phyloP scores from a whole-genome alignment of 2,797 vertebrate genomes.

The Chromobotia macracanthus region DNA sequence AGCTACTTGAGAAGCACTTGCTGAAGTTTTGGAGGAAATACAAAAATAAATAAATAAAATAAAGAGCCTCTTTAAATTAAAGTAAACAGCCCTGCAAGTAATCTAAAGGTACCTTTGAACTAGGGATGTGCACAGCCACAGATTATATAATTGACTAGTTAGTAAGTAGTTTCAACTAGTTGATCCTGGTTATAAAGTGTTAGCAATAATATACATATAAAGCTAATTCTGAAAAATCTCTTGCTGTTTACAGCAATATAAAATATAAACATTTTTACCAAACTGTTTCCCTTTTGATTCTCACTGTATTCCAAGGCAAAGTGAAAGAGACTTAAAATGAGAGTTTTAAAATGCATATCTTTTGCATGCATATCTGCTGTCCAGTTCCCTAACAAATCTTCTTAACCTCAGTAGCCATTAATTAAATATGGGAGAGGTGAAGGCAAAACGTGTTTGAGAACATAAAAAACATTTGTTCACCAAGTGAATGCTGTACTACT shows the following conservation, averaged over 20 bases:
- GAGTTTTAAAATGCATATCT: not conserved
- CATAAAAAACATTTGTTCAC: conserved; percentile 6
- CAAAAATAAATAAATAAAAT: conserved; percentile 11
- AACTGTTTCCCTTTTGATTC: not conserved
- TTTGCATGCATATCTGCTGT: not conserved
- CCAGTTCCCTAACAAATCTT: not conserved
- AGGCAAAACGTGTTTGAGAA: not conserved
- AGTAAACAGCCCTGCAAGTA: not conserved
- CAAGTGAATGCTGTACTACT: conserved; percentile 28
- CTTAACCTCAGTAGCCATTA: not conserved
- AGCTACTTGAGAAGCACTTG: conserved; percentile 38
- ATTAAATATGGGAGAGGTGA: not conserved
- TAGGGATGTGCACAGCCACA: not conserved
- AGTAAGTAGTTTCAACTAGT: not conserved
- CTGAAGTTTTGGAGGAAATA: conserved; percentile 4
- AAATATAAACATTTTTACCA: not conserved
- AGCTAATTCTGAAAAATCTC: not conserved
- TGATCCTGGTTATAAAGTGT: not conserved
- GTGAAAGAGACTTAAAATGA: conserved; percentile 31
- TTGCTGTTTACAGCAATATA: not conserved
- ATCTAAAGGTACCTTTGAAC: conserved; percentile 11
- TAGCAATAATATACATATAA: not conserved
- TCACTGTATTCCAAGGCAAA: conserved; percentile 5
- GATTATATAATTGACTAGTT: not conserved
- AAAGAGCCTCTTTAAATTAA: conserved; percentile 8